A percentile compares a stretch with the other conserved stretches of the same genome.
These are phyloP conservation scores for Carposina sasakii DNA, from an alignment of 1,140 invertebrate genomes.

Conservation along the genomic window DNA sequence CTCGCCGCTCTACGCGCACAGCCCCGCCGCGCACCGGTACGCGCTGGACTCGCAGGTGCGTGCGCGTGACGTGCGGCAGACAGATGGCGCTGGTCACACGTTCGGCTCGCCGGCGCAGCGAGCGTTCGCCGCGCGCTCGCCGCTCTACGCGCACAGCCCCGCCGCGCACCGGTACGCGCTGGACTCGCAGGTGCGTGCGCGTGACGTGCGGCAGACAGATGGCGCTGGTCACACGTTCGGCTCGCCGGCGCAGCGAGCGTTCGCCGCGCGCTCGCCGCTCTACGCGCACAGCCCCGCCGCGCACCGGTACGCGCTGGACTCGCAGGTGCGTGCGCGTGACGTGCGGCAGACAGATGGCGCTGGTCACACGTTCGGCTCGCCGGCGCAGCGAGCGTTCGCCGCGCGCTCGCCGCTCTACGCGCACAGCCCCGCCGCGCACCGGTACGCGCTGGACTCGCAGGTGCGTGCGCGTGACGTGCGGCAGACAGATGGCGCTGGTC, in stretches of 20 bases:
- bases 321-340: too few species aligned
- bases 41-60: constrained; percentile 16
- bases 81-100: constrained; percentile 22
- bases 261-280: constrained; percentile 28
- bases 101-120: constrained; percentile 28
- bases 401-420: constrained; percentile 30
- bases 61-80: constrained; percentile 21
- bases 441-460: constrained; percentile 1
- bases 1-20: constrained; percentile 33
- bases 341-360: constrained; percentile 18
- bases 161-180: constrained; percentile 17
- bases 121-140: constrained; percentile 26
- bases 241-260: constrained; percentile 28
- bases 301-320: constrained; percentile 10
- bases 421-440: constrained; percentile 25
- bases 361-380: constrained; percentile 24
- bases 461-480: too few species aligned
- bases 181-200: too few species aligned
- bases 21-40: constrained; percentile 26
- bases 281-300: constrained; percentile 28
- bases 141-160: constrained; percentile 29
- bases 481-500: constrained; percentile 16
- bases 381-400: constrained; percentile 29
- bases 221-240: constrained; percentile 23
- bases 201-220: constrained; percentile 21